phyloP scores from a whole-genome alignment of 2,113 vertebrate genomes.

The Protobothrops flavoviridis region DNA sequence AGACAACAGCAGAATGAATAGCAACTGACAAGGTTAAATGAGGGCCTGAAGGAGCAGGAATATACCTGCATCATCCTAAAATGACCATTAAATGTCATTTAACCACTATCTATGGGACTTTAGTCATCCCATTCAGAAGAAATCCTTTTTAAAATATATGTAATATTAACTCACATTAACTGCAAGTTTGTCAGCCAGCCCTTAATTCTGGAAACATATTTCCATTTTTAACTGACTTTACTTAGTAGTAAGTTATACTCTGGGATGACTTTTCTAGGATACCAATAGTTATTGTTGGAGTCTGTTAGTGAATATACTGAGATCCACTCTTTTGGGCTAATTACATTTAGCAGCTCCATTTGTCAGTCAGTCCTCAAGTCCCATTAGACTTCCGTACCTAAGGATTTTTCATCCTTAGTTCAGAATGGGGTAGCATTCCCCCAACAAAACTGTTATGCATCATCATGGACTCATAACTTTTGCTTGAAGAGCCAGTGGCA shows the following conservation, averaged over 20 bases:
- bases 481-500: neutral
- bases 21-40: neutral
- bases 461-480: neutral
- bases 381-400: neutral
- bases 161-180: neutral
- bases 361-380: neutral
- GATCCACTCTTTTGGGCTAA: neutral
- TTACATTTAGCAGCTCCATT: neutral
- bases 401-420: neutral
- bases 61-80: neutral
- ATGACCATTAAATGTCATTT: neutral
- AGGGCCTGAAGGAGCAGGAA: neutral
- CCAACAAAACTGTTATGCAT: neutral
- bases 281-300: neutral
- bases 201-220: neutral
- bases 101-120: neutral
- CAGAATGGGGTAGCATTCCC: neutral
- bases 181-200: neutral
- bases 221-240: neutral
- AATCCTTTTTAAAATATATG: neutral
- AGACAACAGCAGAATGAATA: neutral
- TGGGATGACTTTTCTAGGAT: neutral
- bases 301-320: neutral
- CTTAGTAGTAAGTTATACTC: neutral
- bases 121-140: neutral